Percentiles rank a stretch among this genome's conserved stretches.
Evolutionary conservation across 2,113 vertebrate genomes (phyloP).

Genomic region (human (Homo sapiens)): DNA sequence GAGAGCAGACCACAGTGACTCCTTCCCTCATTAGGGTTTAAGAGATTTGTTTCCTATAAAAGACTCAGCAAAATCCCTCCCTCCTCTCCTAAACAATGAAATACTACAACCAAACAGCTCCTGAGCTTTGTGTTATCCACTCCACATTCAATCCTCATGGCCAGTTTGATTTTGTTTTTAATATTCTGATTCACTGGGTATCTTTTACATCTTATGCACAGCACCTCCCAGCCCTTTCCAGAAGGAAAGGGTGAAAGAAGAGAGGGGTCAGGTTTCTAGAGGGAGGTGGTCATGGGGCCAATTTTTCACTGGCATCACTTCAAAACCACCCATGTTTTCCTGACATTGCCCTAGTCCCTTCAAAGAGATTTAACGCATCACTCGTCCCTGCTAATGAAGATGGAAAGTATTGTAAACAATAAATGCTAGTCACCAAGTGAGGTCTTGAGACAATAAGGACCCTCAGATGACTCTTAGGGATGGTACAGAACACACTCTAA

Average conservation of each 20-base stretch:
- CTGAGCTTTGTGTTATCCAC: background rate
- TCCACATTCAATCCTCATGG: background rate
- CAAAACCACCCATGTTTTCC: background rate
- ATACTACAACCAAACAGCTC: background rate
- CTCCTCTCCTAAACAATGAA: background rate
- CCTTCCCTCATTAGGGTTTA: background rate
- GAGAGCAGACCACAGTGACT: background rate
- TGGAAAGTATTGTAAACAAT: no score
- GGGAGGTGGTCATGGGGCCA: background rate
- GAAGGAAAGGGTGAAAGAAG: background rate
- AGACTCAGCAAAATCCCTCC: background rate
- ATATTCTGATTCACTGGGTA: background rate
- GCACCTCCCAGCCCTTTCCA: background rate
- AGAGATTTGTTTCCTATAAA: background rate
- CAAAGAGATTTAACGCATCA: background rate
- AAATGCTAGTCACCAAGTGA: background rate
- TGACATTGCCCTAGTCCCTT: background rate
- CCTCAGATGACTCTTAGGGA: background rate
- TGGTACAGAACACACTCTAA: background rate
- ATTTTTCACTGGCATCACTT: accelerated
- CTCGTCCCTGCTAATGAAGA: background rate
- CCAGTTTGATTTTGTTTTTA: background rate
- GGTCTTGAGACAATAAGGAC: accelerated
- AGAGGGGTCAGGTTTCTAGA: accelerated
- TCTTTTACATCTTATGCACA: background rate